Percentiles rank a stretch among this genome's conserved stretches.
Conservation (phyloP, 2,113 vertebrate species). For the Cyphomyrus plagiostoma region DNA sequence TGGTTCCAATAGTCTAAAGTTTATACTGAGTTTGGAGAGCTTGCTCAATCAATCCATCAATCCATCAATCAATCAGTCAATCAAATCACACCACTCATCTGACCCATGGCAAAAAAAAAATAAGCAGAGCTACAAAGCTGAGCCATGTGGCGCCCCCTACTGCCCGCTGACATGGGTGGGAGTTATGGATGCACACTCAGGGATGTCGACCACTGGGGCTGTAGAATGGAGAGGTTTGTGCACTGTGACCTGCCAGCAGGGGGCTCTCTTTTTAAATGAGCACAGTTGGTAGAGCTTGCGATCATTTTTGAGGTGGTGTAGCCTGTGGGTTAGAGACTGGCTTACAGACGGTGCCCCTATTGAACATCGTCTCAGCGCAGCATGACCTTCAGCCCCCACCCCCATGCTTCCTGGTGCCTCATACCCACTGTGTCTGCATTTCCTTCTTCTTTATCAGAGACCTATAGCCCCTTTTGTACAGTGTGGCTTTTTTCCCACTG, state of each 20-base stretch:
- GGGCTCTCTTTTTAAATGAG: neutral
- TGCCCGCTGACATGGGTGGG: neutral
- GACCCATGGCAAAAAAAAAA: neutral
- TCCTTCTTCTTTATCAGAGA: neutral
- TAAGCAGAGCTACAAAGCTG: neutral
- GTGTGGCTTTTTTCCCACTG: neutral
- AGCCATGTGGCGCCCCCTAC: neutral
- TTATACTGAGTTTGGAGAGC: neutral
- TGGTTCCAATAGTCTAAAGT: neutral
- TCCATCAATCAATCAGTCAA: neutral
- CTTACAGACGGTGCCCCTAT: neutral
- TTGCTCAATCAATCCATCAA: too few species aligned
- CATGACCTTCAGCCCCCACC: neutral
- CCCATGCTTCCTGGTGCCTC: neutral
- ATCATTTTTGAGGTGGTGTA: neutral
- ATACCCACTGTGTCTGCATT: neutral
- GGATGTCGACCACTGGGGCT: neutral
- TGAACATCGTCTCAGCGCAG: neutral
- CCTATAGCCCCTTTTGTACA: neutral
- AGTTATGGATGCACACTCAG: neutral
- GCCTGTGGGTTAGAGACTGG: neutral
- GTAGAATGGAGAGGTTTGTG: neutral
- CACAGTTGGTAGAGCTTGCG: neutral
- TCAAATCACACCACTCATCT: neutral
- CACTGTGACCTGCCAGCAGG: neutral